Evolutionary conservation across 1,140 invertebrate genomes (phyloP).

Genomic region (Drosophila orosa): DNA sequence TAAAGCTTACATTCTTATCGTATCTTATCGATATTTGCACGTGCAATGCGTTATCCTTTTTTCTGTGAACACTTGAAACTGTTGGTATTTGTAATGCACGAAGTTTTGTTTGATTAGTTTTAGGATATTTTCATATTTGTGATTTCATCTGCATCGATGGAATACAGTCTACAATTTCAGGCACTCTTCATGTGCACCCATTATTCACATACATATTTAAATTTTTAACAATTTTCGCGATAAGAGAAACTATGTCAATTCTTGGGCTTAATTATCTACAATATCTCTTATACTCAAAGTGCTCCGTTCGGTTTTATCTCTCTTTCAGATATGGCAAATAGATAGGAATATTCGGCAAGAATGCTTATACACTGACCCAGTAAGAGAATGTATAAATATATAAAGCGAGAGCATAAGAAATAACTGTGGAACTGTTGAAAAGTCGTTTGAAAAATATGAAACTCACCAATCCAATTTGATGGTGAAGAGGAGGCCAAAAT

Average conservation of each 20-base stretch:
- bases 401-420: no score
- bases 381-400: background rate
- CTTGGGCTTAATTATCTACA: background rate
- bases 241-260: background rate
- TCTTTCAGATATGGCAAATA: background rate
- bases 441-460: constrained; percentile 1
- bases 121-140: no score
- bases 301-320: background rate
- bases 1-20: constrained; percentile 4
- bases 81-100: background rate
- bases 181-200: no score
- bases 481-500: background rate
- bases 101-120: background rate
- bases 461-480: background rate
- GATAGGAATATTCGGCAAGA: background rate
- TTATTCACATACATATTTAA: no score
- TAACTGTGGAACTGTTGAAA: background rate
- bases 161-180: no score
- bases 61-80: background rate
- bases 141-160: no score
- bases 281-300: no score
- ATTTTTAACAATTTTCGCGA: no score
- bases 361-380: background rate
- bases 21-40: constrained; percentile 8
- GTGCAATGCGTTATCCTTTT: background rate